These are phyloP conservation scores for Acanthurus lineatus DNA, from an alignment of 2,797 vertebrate genomes.

Conservation along the genomic window DNA sequence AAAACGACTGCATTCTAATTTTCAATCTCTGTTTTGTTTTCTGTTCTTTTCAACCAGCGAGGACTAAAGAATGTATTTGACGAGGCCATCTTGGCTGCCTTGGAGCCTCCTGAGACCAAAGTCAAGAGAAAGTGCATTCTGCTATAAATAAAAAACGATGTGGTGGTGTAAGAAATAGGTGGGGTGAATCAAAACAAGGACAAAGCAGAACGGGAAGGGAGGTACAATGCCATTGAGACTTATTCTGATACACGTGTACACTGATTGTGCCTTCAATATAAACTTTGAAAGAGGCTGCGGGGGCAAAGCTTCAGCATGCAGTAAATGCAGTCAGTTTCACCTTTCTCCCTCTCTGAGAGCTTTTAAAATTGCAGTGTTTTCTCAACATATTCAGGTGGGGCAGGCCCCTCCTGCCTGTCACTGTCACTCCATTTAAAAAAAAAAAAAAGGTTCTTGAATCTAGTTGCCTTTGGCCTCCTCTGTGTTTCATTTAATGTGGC, in stretches of 20 bases:
- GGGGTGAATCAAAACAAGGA: conserved; percentile 60
- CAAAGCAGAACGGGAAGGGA: conserved; percentile 61
- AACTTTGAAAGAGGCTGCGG: conserved; percentile 63
- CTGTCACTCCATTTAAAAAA: conserved; percentile 35
- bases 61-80: conserved; percentile 90
- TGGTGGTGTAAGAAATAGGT: conserved; percentile 44
- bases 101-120: conserved; percentile 89
- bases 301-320: conserved; percentile 60
- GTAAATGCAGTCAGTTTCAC: conserved; percentile 57
- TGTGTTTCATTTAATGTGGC: conserved; percentile 37
- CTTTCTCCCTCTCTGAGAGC: conserved; percentile 61
- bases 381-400: conserved; percentile 70
- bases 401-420: conserved; percentile 75
- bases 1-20: neutral
- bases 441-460: conserved; percentile 42
- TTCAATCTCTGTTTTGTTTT: conserved; percentile 8
- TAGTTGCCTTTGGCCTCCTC: conserved; percentile 42
- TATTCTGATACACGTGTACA: conserved; percentile 62
- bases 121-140: conserved; percentile 84
- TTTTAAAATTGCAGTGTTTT: conserved; percentile 75
- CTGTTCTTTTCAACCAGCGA: conserved; percentile 71
- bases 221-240: conserved; percentile 64
- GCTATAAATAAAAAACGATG: conserved; percentile 78
- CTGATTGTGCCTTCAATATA: conserved; percentile 79
- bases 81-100: conserved; percentile 87